Evolutionary conservation across 2,888 invertebrate species (phyloP).

Genomic region (Thymelicus sylvestris): DNA sequence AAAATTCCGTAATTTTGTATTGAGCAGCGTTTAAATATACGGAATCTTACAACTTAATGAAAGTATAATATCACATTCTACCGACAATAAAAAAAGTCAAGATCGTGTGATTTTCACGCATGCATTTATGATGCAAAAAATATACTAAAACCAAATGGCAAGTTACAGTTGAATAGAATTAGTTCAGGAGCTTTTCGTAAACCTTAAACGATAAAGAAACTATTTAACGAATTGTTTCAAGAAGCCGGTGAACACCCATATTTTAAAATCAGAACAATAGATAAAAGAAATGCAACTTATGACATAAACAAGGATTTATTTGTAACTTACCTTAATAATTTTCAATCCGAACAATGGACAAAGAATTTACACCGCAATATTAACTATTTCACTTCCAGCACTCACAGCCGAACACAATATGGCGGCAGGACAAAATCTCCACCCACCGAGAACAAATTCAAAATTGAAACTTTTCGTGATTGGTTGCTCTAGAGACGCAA

Average conservation of each 20-base stretch:
- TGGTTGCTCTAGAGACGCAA: slow-evolving; percentile 74
- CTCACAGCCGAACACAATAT: slow-evolving; percentile 83
- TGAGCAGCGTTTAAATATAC: neutral
- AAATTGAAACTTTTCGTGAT: slow-evolving; percentile 72
- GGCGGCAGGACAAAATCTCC: slow-evolving; percentile 81
- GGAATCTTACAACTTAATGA: neutral
- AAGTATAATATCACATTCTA: slow-evolving; percentile 14
- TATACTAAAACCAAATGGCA: neutral
- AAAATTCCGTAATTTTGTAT: slow-evolving; percentile 16
- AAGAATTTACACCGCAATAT: slow-evolving; percentile 75
- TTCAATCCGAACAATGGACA: slow-evolving; percentile 75
- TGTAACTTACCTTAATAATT: slow-evolving; percentile 69
- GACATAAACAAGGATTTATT: slow-evolving; percentile 72
- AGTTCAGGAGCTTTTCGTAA: neutral
- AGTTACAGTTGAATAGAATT: neutral
- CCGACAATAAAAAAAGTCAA: slow-evolving; percentile 12
- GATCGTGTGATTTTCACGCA: neutral
- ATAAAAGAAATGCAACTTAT: slow-evolving; percentile 49
- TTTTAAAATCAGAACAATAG: slow-evolving; percentile 14
- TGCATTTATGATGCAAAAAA: neutral
- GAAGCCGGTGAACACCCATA: slow-evolving; percentile 30
- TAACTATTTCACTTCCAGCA: slow-evolving; percentile 75
- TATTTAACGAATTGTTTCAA: slow-evolving; percentile 15
- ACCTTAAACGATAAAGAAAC: neutral
- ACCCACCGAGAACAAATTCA: slow-evolving; percentile 75